Conservation (phyloP, 1,140 invertebrate genomes). For the Diorhabda sublineata region DNA sequence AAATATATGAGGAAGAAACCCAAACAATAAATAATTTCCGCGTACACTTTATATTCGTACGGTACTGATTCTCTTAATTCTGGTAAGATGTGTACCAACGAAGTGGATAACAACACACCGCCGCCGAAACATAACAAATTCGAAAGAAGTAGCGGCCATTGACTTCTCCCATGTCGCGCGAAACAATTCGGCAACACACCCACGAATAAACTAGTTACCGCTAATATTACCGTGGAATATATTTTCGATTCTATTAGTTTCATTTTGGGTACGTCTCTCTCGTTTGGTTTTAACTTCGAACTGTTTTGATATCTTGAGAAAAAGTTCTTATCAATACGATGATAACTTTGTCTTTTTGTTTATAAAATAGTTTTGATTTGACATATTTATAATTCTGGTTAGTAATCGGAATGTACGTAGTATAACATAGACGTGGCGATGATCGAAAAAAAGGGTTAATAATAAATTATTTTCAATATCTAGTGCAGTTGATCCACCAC, state of each 20-base stretch:
- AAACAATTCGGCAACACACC: constrained; percentile 64
- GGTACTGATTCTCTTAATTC: constrained; percentile 54
- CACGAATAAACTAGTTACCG: constrained; percentile 58
- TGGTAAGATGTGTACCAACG: constrained; percentile 77
- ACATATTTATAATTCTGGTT: too few relatives aligned
- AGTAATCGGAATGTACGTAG: too few relatives aligned
- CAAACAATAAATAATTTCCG: constrained; percentile 67
- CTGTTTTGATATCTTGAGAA: too few relatives aligned
- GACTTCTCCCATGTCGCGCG: constrained; percentile 51
- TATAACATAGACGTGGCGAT: too few relatives aligned
- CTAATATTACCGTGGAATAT: constrained; percentile 50
- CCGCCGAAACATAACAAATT: constrained; percentile 75
- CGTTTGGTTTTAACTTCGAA: too few relatives aligned
- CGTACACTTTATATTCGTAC: constrained; percentile 45
- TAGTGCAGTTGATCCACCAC: too few relatives aligned
- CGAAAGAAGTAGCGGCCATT: constrained; percentile 58
- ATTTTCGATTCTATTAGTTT: constrained; percentile 28
- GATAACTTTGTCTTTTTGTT: too few relatives aligned
- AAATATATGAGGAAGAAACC: constrained; percentile 79
- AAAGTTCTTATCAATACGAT: too few relatives aligned
- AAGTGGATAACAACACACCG: constrained; percentile 79
- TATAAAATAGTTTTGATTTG: too few relatives aligned
- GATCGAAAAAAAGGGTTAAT: too few relatives aligned
- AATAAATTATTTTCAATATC: too few relatives aligned
- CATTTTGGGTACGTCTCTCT: constrained; percentile 8